A percentile compares a stretch with the other conserved stretches of the same genome.
phyloP scores from a whole-genome alignment of 1,140 invertebrate species.

The Neelides sp. region DNA sequence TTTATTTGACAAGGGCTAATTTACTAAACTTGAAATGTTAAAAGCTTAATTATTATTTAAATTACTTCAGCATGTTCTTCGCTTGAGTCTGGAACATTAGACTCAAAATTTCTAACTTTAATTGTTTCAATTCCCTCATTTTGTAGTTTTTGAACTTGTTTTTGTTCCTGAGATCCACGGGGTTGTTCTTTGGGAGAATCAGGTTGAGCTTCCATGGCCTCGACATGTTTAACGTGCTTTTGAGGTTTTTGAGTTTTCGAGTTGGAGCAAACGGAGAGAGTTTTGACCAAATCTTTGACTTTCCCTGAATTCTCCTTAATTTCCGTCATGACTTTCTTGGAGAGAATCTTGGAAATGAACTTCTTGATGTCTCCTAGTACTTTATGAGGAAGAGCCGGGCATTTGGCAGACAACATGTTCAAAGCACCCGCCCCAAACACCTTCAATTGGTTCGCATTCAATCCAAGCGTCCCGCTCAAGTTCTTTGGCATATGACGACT shows the following conservation, averaged over 20 bases:
- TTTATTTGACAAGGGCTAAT: no score
- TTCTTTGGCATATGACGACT: not conserved
- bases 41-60: no score
- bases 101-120: no score
- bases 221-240: not conserved
- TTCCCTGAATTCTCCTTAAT: not conserved
- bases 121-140: no score
- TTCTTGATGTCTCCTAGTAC: slow-evolving; percentile 14
- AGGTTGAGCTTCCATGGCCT: not conserved
- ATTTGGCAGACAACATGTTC: slow-evolving; percentile 11
- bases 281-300: slow-evolving; percentile 2
- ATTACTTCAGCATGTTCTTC: no score
- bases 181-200: not conserved
- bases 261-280: not conserved
- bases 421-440: slow-evolving; percentile 14
- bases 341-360: slow-evolving; percentile 15
- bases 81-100: no score
- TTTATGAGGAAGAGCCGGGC: slow-evolving; percentile 2
- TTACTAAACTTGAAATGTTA: no score
- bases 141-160: no score
- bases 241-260: not conserved
- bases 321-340: not conserved
- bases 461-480: not conserved
- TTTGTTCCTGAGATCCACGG: no score
- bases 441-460: slow-evolving; percentile 13